Evolutionary conservation across 2,888 invertebrate species (phyloP).

Genomic region (Rutpela maculata): DNA sequence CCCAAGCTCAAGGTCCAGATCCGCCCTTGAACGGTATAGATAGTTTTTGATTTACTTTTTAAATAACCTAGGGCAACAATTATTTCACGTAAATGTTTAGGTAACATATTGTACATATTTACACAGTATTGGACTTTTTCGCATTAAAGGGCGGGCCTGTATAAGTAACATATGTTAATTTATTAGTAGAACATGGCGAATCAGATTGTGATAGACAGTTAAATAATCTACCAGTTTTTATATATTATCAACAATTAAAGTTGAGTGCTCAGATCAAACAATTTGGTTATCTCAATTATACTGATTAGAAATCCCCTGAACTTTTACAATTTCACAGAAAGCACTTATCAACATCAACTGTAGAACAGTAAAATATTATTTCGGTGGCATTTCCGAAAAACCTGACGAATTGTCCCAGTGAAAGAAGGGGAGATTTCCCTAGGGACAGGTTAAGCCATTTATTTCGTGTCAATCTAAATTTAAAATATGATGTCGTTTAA

Average conservation of each 20-base stretch:
- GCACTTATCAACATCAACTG: not conserved
- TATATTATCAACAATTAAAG: not conserved
- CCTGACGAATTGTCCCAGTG: slow-evolving; percentile 16
- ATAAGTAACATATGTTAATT: no score
- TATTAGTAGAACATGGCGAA: not conserved
- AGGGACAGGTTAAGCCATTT: slow-evolving; percentile 4
- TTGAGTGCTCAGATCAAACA: not conserved
- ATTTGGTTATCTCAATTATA: not conserved
- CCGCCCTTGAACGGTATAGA: no score
- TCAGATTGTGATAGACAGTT: not conserved
- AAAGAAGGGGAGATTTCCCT: slow-evolving; percentile 11
- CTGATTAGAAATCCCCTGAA: not conserved
- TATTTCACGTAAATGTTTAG: no score
- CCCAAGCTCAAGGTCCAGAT: no score
- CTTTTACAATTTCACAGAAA: not conserved
- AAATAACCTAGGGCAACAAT: no score
- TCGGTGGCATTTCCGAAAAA: slow-evolving; percentile 11
- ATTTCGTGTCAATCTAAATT: slow-evolving; percentile 25
- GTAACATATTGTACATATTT: no score
- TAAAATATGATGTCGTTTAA: not conserved
- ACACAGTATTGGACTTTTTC: no score
- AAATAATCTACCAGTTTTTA: not conserved
- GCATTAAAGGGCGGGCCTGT: no score
- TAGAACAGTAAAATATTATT: slow-evolving; percentile 20
- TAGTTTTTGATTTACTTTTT: no score